Evolutionary conservation across 1,140 invertebrate species (phyloP).

Genomic region (Apis cerana): DNA sequence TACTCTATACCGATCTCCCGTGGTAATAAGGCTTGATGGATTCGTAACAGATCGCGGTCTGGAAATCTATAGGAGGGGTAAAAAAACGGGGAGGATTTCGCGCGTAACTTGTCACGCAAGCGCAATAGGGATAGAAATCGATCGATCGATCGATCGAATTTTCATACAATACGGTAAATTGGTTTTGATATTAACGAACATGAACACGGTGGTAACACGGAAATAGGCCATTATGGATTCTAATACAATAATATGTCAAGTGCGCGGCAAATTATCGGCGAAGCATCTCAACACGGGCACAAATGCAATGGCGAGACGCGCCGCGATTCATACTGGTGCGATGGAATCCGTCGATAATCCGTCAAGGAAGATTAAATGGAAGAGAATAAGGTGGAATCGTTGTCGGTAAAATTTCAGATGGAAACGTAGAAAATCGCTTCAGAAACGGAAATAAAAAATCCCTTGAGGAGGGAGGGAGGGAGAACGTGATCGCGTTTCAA

Average conservation of each 20-base stretch:
- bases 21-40: slow-evolving; percentile 54
- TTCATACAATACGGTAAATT: slow-evolving; percentile 8
- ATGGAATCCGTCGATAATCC: slow-evolving; percentile 20
- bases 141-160: not conserved
- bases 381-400: not conserved
- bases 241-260: slow-evolving; percentile 52
- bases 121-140: not conserved
- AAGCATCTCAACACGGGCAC: not conserved
- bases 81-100: too few relatives aligned
- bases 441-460: not conserved
- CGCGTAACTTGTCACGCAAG: too few relatives aligned
- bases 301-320: not conserved
- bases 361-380: not conserved
- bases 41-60: slow-evolving; percentile 15
- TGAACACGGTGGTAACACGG: slow-evolving; percentile 20
- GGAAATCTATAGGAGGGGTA: not conserved
- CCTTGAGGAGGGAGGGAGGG: not conserved
- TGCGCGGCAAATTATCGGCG: slow-evolving; percentile 32
- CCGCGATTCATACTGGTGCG: not conserved
- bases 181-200: not conserved
- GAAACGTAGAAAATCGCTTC: not conserved
- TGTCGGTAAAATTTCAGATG: not conserved
- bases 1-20: slow-evolving; percentile 33
- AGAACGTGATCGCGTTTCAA: not conserved
- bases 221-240: slow-evolving; percentile 41